A percentile compares a stretch with the other conserved stretches of the same genome.
Evolutionary conservation across 2,888 invertebrate species (phyloP).

Genomic region (Callimorpha dominula): DNA sequence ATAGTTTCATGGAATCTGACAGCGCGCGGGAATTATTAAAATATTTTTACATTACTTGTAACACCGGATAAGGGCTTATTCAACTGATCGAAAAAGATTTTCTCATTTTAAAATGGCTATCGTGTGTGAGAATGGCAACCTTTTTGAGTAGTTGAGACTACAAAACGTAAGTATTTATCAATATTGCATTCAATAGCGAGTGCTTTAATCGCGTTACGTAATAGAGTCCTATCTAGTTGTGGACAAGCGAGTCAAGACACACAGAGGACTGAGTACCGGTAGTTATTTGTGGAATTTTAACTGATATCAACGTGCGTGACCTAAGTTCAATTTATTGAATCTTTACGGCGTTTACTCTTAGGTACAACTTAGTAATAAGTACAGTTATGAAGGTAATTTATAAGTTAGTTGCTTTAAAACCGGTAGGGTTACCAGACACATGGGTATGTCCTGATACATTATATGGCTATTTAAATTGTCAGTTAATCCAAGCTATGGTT

Average conservation of each 20-base stretch:
- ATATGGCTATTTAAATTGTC: background rate
- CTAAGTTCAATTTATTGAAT: slow-evolving; percentile 28
- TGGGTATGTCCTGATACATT: background rate
- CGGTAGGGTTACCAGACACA: background rate
- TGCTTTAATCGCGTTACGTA: slow-evolving; percentile 37
- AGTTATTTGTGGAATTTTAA: slow-evolving; percentile 54
- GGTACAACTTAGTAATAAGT: background rate
- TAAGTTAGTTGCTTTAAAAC: background rate
- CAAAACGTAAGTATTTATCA: background rate
- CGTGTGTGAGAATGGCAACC: background rate
- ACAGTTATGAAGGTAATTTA: slow-evolving; percentile 12
- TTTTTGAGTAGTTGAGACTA: background rate
- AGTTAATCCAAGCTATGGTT: background rate
- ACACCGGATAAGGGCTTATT: background rate
- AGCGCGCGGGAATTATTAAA: slow-evolving; percentile 15
- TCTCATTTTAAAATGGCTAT: background rate
- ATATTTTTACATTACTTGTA: slow-evolving; percentile 19
- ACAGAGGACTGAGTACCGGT: slow-evolving; percentile 38
- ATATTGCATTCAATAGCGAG: background rate
- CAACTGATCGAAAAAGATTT: background rate
- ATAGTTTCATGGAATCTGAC: slow-evolving; percentile 10
- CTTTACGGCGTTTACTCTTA: slow-evolving; percentile 25
- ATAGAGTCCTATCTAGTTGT: slow-evolving; percentile 39
- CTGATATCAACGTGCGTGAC: slow-evolving; percentile 48
- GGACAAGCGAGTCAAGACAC: slow-evolving; percentile 45